Conservation (phyloP, 2,113 vertebrate species). For the Agapornis roseicollis region DNA sequence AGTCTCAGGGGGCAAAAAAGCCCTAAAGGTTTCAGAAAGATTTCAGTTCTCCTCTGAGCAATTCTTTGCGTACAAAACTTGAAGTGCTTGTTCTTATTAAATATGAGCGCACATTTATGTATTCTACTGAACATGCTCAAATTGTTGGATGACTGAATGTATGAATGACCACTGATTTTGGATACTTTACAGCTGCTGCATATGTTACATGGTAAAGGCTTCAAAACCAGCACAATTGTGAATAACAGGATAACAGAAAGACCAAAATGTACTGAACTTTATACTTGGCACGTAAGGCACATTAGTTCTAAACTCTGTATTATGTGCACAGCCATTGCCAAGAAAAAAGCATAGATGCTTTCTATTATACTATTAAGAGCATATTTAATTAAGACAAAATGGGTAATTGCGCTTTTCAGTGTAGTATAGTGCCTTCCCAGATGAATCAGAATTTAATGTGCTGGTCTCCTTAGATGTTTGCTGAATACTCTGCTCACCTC, state of each 20-base stretch:
- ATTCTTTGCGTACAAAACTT: neutral
- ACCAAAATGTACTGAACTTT: neutral
- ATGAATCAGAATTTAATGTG: neutral
- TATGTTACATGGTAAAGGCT: neutral
- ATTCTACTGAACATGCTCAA: neutral
- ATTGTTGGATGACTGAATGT: neutral
- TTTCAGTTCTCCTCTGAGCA: neutral
- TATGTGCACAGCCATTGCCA: neutral
- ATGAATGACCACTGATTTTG: neutral
- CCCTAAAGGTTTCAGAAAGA: neutral
- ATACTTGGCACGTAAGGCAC: neutral
- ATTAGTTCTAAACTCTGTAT: neutral
- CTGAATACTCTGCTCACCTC: neutral
- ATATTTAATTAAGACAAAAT: slow-evolving; percentile 7
- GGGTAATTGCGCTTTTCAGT: neutral
- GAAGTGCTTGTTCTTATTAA: neutral
- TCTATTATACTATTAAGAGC: neutral
- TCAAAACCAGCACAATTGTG: neutral
- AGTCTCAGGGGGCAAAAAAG: neutral
- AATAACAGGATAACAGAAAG: neutral
- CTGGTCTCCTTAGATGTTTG: neutral
- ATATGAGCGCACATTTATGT: neutral
- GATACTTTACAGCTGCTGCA: neutral
- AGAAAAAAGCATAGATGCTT: neutral
- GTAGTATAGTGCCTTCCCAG: neutral